Percentiles rank a stretch among this genome's conserved stretches.
Conservation (phyloP, 1,140 invertebrate genomes). For the Drosophila tani region DNA sequence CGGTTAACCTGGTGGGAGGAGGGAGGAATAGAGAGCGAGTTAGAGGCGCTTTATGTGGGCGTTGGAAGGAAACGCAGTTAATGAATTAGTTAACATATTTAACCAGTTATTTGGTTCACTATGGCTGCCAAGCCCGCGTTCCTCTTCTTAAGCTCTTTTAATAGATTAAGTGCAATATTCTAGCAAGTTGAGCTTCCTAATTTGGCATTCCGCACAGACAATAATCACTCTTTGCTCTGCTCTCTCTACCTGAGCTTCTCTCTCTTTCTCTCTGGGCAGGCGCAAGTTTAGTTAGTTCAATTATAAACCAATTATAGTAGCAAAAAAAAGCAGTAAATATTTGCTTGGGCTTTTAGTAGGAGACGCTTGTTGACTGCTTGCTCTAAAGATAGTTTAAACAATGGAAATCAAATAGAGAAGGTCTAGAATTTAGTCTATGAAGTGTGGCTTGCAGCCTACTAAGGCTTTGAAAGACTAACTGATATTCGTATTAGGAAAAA, state of each 20-base stretch:
- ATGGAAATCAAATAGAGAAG: constrained; percentile 14
- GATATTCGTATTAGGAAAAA: background rate
- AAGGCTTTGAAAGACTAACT: background rate
- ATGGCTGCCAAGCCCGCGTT: constrained; percentile 1
- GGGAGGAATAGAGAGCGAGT: constrained; percentile 1
- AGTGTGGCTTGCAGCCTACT: background rate
- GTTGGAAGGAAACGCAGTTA: constrained; percentile 40
- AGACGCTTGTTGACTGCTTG: constrained; percentile 23
- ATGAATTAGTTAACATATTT: constrained; percentile 52
- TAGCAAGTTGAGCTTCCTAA: constrained; percentile 27
- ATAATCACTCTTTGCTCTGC: background rate
- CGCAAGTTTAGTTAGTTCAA: constrained; percentile 60
- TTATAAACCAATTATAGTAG: constrained; percentile 67
- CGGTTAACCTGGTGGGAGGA: constrained; percentile 18
- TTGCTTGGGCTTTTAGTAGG: constrained; percentile 63
- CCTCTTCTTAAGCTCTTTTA: background rate
- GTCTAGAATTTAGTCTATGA: background rate
- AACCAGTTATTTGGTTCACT: constrained; percentile 30
- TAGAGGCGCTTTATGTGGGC: constrained; percentile 13
- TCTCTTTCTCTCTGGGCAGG: constrained; percentile 8
- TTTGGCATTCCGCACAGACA: constrained; percentile 15
- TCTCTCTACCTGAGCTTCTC: constrained; percentile 9
- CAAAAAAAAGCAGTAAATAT: constrained; percentile 57
- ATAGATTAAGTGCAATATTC: constrained; percentile 14
- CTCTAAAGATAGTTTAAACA: constrained; percentile 60